Conservation (phyloP, 1,140 invertebrate species). For the Anagrus nilaparvatae region DNA sequence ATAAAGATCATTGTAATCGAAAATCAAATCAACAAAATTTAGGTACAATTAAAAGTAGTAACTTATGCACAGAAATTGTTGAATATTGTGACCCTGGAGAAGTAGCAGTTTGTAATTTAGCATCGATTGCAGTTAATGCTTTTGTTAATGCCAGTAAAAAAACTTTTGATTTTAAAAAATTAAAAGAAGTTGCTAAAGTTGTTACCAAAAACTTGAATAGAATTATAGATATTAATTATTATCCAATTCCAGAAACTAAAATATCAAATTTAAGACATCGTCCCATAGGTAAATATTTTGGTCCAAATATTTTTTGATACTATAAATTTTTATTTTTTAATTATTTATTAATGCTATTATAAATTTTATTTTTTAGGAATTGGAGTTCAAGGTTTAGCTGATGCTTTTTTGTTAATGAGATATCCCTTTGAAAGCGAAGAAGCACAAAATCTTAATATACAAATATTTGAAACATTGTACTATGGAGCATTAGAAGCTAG, state of each 20-base stretch:
- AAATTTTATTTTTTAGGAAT: slow-evolving; percentile 43
- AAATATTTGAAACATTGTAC: slow-evolving; percentile 98
- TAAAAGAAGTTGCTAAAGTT: slow-evolving; percentile 82
- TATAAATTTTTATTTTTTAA: too few species aligned
- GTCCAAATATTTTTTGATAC: slow-evolving; percentile 1
- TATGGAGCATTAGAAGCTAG: slow-evolving; percentile 94
- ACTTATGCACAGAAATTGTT: slow-evolving; percentile 96
- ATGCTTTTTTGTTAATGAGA: slow-evolving; percentile 92
- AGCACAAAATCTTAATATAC: slow-evolving; percentile 80
- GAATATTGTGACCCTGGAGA: slow-evolving; percentile 88
- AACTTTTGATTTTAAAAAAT: slow-evolving; percentile 81
- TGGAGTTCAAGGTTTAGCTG: slow-evolving; percentile 93
- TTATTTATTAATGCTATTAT: slow-evolving; percentile 2
- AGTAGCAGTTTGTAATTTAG: slow-evolving; percentile 96
- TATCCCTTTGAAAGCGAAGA: slow-evolving; percentile 83
- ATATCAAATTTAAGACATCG: slow-evolving; percentile 86
- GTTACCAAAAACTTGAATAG: slow-evolving; percentile 92
- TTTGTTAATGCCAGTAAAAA: slow-evolving; percentile 71
- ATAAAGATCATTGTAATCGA: slow-evolving; percentile 94
- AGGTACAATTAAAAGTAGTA: slow-evolving; percentile 97
- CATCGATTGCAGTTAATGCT: slow-evolving; percentile 96
- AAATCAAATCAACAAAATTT: slow-evolving; percentile 99
- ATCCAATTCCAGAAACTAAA: slow-evolving; percentile 83
- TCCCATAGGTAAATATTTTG: slow-evolving; percentile 65
- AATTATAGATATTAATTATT: slow-evolving; percentile 95